These are phyloP conservation scores for Homalodisca vitripennis DNA, from an alignment of 1,140 invertebrate species.

Conservation along the genomic window DNA sequence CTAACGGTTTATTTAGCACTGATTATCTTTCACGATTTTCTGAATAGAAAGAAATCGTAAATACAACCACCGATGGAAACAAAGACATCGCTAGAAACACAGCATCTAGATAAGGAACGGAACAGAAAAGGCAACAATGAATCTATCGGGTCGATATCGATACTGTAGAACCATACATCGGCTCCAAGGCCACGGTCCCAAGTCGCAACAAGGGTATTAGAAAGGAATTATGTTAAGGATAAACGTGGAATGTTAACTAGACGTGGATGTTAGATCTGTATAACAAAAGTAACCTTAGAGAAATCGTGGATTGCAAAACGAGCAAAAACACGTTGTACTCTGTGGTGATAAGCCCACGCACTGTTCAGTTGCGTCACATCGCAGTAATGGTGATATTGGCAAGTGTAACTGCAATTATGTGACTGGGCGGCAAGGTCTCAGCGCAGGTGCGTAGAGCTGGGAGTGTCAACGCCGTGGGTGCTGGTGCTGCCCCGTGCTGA, in stretches of 20 bases:
- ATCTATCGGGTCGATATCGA: too few relatives aligned
- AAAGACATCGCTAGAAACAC: neutral
- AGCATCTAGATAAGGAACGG: neutral
- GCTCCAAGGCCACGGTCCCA: too few relatives aligned
- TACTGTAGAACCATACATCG: too few relatives aligned
- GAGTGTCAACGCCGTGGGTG: neutral
- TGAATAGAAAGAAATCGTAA: too few relatives aligned
- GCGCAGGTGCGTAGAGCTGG: constrained; percentile 13
- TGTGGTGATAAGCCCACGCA: constrained; percentile 2
- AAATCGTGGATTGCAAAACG: too few relatives aligned
- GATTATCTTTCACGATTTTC: too few relatives aligned
- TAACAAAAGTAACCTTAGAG: too few relatives aligned
- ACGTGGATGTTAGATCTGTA: too few relatives aligned
- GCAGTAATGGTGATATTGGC: neutral
- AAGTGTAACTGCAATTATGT: neutral
- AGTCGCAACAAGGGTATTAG: neutral
- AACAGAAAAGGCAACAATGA: neutral
- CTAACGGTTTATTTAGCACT: too few relatives aligned
- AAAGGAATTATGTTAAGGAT: too few relatives aligned
- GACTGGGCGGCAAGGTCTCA: constrained; percentile 16
- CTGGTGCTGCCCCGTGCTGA: too few relatives aligned
- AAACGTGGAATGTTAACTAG: neutral
- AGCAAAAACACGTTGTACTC: too few relatives aligned
- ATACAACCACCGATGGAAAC: neutral
- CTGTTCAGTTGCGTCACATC: neutral